Evolutionary conservation across 2,113 vertebrate species (phyloP).

Genomic region (Halcyon malimbica): DNA sequence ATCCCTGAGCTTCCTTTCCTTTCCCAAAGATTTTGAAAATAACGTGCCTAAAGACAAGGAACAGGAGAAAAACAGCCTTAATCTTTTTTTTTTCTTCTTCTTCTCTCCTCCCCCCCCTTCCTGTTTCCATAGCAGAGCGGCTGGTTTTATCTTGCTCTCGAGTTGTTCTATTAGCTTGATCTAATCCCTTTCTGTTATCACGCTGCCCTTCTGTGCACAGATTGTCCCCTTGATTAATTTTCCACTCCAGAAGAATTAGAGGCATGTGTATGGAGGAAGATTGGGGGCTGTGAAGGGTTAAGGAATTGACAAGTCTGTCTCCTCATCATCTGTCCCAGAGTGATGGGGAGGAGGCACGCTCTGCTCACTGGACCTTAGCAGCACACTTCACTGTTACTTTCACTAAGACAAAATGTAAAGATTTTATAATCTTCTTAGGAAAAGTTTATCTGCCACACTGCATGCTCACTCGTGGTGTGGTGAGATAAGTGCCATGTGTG

Average conservation of each 20-base stretch:
- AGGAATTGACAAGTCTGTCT: background rate
- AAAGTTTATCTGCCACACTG: slow-evolving; percentile 28
- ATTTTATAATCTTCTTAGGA: slow-evolving; percentile 47
- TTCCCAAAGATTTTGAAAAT: background rate
- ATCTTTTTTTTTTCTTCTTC: background rate
- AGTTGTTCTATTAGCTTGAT: background rate
- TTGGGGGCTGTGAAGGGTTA: background rate
- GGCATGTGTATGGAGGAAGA: background rate
- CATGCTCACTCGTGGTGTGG: background rate
- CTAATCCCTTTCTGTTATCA: background rate
- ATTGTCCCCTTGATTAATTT: background rate
- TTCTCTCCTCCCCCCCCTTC: background rate
- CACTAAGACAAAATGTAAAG: slow-evolving; percentile 24
- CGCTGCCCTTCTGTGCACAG: background rate
- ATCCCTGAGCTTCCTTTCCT: background rate
- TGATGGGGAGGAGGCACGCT: background rate
- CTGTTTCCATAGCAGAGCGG: background rate
- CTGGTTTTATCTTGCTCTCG: background rate
- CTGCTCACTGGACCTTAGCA: background rate
- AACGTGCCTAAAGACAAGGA: background rate
- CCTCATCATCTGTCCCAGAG: background rate
- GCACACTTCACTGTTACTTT: slow-evolving; percentile 2
- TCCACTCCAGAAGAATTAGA: background rate
- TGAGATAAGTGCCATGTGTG: slow-evolving; percentile 40
- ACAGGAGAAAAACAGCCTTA: background rate